Evolutionary conservation across 2,113 vertebrate genomes (phyloP).

Genomic region (Myanophis thanlyinensis): DNA sequence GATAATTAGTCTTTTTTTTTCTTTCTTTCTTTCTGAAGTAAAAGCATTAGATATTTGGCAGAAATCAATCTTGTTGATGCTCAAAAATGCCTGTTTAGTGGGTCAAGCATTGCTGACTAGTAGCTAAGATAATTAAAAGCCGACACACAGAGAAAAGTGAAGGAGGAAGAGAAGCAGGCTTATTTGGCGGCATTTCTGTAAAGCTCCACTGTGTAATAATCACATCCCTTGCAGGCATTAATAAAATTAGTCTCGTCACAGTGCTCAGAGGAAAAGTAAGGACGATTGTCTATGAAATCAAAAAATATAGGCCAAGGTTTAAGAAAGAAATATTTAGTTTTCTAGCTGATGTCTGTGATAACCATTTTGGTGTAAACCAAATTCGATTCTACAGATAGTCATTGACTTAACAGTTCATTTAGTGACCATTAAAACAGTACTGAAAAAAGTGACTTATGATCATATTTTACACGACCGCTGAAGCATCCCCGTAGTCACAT

Average conservation of each 20-base stretch:
- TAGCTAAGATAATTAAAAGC: slow-evolving; percentile 46
- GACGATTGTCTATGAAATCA: not conserved
- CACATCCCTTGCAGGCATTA: slow-evolving; percentile 46
- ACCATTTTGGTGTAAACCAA: not conserved
- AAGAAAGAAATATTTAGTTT: not conserved
- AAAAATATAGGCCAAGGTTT: not conserved
- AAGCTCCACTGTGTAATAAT: slow-evolving; percentile 16
- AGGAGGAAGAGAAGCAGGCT: slow-evolving; percentile 12
- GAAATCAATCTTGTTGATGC: slow-evolving; percentile 14
- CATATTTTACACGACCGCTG: not conserved
- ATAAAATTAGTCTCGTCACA: not conserved
- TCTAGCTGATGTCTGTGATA: not conserved
- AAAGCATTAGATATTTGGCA: slow-evolving; percentile 12
- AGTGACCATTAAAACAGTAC: not conserved
- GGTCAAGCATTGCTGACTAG: slow-evolving; percentile 36
- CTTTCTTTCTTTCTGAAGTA: not conserved
- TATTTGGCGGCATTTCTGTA: slow-evolving; percentile 42
- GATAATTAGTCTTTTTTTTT: not conserved
- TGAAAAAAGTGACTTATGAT: not conserved
- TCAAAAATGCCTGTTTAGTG: not conserved
- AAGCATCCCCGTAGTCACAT: not conserved
- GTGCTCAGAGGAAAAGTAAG: slow-evolving; percentile 1
- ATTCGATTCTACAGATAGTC: not conserved
- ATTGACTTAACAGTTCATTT: not conserved
- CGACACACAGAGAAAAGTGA: slow-evolving; percentile 36